Conservation (phyloP, 2,797 vertebrate species). For the Neoniphon sammara region DNA sequence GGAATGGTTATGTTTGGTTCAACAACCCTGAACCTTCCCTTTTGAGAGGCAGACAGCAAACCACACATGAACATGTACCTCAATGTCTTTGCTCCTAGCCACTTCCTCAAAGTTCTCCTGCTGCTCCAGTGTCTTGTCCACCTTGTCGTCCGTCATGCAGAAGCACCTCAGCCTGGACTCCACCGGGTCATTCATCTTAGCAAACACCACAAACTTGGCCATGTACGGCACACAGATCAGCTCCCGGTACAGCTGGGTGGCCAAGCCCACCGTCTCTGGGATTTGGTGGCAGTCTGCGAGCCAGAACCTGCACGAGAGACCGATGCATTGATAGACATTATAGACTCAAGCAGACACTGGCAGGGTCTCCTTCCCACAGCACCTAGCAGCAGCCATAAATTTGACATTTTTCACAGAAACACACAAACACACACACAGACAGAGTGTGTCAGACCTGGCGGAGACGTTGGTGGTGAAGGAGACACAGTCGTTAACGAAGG, state of each 20-base stretch:
- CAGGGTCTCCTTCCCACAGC: not conserved
- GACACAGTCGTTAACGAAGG: slow-evolving; percentile 94
- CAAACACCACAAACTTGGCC: slow-evolving; percentile 99
- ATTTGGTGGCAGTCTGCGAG: slow-evolving; percentile 98
- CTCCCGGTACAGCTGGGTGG: slow-evolving; percentile 96
- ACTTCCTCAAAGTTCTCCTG: slow-evolving; percentile 99
- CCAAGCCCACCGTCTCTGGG: slow-evolving; percentile 94
- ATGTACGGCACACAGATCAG: slow-evolving; percentile 99
- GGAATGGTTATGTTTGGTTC: not conserved
- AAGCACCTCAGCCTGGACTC: slow-evolving; percentile 97
- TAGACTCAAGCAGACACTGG: not conserved
- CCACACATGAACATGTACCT: slow-evolving; percentile 78
- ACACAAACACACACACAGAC: not conserved
- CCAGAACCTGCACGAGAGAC: slow-evolving; percentile 90
- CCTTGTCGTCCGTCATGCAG: slow-evolving; percentile 99
- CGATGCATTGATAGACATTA: not conserved
- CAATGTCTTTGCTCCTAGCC: slow-evolving; percentile 99
- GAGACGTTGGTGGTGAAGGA: slow-evolving; percentile 99
- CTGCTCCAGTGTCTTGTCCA: slow-evolving; percentile 99
- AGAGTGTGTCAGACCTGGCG: slow-evolving; percentile 86
- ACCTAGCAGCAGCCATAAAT: not conserved
- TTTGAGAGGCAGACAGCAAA: not conserved
- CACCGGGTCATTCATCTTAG: slow-evolving; percentile 97
- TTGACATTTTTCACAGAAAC: not conserved
- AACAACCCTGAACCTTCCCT: not conserved